A percentile compares a stretch with the other conserved stretches of the same genome.
These are phyloP conservation scores for Agrotis ipsilon DNA, from an alignment of 2,888 invertebrate species.

Conservation along the genomic window DNA sequence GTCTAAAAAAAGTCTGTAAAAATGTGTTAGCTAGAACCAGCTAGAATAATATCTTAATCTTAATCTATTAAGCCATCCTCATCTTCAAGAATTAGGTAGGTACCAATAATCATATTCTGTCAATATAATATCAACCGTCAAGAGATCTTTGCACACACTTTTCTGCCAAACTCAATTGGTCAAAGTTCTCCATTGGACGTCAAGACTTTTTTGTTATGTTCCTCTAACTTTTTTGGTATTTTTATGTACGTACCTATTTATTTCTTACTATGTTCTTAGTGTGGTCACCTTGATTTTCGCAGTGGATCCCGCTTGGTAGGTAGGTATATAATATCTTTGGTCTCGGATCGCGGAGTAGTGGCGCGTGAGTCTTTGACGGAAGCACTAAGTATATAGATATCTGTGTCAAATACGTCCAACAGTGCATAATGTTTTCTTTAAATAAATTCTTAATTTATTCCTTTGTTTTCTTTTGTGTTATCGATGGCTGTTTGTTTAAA, in stretches of 20 bases:
- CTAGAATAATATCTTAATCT: too few species aligned
- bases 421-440: slow-evolving; percentile 50
- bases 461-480: slow-evolving; percentile 70
- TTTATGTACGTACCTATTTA: slow-evolving; percentile 4
- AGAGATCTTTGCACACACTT: background rate
- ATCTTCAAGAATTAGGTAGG: too few species aligned
- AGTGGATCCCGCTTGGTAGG: slow-evolving; percentile 60
- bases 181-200: slow-evolving; percentile 27
- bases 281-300: slow-evolving; percentile 63
- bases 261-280: slow-evolving; percentile 33
- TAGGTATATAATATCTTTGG: slow-evolving; percentile 67
- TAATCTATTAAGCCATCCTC: too few species aligned
- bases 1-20: too few species aligned
- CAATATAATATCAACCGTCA: background rate
- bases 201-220: slow-evolving; percentile 30
- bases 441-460: slow-evolving; percentile 60
- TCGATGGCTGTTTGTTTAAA: slow-evolving; percentile 70
- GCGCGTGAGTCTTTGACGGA: slow-evolving; percentile 32
- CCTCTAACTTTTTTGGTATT: slow-evolving; percentile 6
- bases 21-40: too few species aligned
- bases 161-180: background rate
- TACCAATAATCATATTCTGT: too few species aligned
- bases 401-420: slow-evolving; percentile 5
- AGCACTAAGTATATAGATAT: slow-evolving; percentile 30
- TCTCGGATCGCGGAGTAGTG: slow-evolving; percentile 53